Conservation (phyloP, 2,888 invertebrate species). For the Meloe dianella region DNA sequence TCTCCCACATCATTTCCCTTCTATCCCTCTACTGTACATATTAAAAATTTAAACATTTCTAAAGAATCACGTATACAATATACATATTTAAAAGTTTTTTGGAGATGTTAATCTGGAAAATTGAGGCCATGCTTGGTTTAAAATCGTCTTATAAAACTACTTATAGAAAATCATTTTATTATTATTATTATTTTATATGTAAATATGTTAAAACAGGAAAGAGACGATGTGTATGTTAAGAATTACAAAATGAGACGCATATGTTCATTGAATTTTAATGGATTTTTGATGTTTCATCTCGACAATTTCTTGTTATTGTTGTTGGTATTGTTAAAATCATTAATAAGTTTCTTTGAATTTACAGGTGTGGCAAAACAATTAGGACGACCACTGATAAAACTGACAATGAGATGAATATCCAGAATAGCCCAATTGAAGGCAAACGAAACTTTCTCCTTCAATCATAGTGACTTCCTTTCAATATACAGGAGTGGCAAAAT, state of each 20-base stretch:
- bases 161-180: neutral
- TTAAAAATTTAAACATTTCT: neutral
- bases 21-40: neutral
- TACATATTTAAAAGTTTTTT: neutral
- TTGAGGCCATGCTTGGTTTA: neutral
- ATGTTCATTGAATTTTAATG: neutral
- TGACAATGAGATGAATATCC: too few relatives aligned
- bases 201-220: slow-evolving; percentile 13
- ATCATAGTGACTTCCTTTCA: too few relatives aligned
- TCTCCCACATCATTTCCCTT: slow-evolving; percentile 21
- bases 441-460: too few relatives aligned
- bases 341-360: neutral
- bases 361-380: neutral
- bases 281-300: slow-evolving; percentile 9
- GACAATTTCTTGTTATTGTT: neutral
- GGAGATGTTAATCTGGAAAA: neutral
- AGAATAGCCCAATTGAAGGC: too few relatives aligned
- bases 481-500: too few relatives aligned
- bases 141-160: neutral
- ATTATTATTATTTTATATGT: neutral
- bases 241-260: slow-evolving; percentile 3
- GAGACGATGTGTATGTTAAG: slow-evolving; percentile 11
- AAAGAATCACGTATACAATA: neutral
- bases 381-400: neutral
- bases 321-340: neutral